Conservation (phyloP, 2,113 vertebrate genomes). For the Phaethornis superciliosus region DNA sequence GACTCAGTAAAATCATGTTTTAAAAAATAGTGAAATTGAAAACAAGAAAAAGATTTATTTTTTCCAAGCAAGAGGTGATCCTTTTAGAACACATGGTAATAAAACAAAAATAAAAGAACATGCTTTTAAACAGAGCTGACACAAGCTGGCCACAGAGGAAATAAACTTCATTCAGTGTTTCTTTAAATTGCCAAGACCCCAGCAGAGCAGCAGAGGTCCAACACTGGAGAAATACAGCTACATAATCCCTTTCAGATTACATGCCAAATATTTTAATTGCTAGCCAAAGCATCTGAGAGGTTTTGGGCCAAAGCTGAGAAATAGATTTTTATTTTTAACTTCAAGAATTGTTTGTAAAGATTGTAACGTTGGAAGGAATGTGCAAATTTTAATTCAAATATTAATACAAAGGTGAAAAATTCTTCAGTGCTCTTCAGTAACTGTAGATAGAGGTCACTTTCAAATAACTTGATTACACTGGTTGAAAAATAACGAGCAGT, state of each 20-base stretch:
- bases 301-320: neutral
- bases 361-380: neutral
- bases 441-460: neutral
- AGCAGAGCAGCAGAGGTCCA: neutral
- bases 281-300: neutral
- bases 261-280: neutral
- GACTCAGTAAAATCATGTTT: neutral
- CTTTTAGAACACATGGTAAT: neutral
- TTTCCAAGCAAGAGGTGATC: neutral
- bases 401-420: neutral
- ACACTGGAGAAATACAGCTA: neutral
- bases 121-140: neutral
- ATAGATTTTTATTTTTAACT: neutral
- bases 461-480: neutral
- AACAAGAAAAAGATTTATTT: neutral
- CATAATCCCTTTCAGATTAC: neutral
- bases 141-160: neutral
- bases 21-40: neutral
- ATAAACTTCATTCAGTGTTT: neutral
- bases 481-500: neutral
- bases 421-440: neutral
- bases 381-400: neutral
- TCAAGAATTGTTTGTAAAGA: neutral
- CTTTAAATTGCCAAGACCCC: neutral
- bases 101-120: neutral